Evolutionary conservation across 2,888 invertebrate genomes (phyloP).

Genomic region (Erpobdella octoculata): DNA sequence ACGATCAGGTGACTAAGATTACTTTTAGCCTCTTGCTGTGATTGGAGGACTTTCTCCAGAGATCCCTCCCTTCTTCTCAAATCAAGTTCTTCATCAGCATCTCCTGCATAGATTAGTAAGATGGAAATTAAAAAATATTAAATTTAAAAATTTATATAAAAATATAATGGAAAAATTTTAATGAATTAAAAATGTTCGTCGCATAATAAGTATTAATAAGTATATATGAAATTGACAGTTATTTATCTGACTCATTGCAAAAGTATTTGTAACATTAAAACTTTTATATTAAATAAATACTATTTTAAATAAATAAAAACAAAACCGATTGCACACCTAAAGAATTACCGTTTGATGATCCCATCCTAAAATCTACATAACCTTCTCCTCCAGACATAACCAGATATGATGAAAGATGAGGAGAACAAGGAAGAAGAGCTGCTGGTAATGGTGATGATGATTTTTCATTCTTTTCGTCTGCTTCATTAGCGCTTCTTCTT

Average conservation of each 20-base stretch:
- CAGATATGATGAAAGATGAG: too few relatives aligned
- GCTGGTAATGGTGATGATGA: neutral
- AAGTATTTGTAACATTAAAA: neutral
- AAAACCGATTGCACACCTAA: neutral
- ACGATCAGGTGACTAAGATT: constrained; percentile 81
- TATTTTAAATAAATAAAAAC: neutral
- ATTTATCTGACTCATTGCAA: too few relatives aligned
- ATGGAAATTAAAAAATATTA: neutral
- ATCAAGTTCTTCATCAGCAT: constrained; percentile 33
- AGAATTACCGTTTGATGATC: constrained; percentile 54
- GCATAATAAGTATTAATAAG: neutral
- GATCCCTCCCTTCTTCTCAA: constrained; percentile 34
- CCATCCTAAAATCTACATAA: constrained; percentile 95
- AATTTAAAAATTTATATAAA: neutral
- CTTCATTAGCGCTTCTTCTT: too few relatives aligned
- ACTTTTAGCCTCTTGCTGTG: constrained; percentile 52
- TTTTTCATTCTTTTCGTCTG: too few relatives aligned
- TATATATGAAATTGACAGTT: too few relatives aligned
- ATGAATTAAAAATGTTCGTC: neutral
- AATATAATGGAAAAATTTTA: neutral
- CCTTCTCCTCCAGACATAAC: constrained; percentile 97
- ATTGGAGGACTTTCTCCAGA: constrained; percentile 39
- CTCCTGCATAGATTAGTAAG: constrained; percentile 29
- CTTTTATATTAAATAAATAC: neutral
- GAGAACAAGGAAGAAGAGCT: too few relatives aligned